Evolutionary conservation across 2,113 vertebrate species (phyloP).

Genomic region (Platichthys stellatus): DNA sequence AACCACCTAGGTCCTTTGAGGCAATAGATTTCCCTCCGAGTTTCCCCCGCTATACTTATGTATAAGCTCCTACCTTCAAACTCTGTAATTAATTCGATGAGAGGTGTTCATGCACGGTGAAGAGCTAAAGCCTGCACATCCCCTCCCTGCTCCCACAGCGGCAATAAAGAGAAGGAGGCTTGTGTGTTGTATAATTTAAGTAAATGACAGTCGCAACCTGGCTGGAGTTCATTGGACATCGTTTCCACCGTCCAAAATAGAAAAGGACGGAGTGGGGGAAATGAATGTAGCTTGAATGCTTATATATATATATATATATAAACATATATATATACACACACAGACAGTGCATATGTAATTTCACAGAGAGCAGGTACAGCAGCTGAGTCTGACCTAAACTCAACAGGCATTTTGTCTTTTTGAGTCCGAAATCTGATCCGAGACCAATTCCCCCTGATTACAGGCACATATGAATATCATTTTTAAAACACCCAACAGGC

Average conservation of each 20-base stretch:
- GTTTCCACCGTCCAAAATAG: conserved; percentile 23
- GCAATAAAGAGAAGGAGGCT: conserved; percentile 24
- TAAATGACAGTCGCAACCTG: conserved; percentile 9
- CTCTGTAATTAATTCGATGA: conserved; percentile 36
- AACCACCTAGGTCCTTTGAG: not conserved
- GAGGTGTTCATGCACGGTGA: conserved; percentile 34
- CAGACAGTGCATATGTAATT: not conserved
- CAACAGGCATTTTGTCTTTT: too few species aligned
- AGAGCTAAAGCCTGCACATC: conserved; percentile 8
- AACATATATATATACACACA: too few species aligned
- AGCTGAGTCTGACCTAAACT: too few species aligned
- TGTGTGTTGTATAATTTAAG: conserved; percentile 22
- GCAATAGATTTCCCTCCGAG: conserved; percentile 5
- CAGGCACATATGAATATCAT: too few species aligned
- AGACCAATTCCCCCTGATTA: too few species aligned
- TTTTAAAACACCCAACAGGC: too few species aligned
- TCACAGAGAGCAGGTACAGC: not conserved
- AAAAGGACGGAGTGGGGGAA: conserved; percentile 8
- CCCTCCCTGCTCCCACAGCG: conserved; percentile 25
- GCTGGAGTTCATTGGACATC: not conserved
- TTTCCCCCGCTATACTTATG: conserved; percentile 7
- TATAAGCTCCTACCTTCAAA: conserved; percentile 8
- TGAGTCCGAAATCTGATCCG: too few species aligned
- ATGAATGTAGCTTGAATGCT: conserved; percentile 30
- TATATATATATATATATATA: conserved; percentile 1